Percentiles rank a stretch among this genome's conserved stretches.
phyloP scores from a whole-genome alignment of 2,113 vertebrate species.

The Notiomystis cincta region DNA sequence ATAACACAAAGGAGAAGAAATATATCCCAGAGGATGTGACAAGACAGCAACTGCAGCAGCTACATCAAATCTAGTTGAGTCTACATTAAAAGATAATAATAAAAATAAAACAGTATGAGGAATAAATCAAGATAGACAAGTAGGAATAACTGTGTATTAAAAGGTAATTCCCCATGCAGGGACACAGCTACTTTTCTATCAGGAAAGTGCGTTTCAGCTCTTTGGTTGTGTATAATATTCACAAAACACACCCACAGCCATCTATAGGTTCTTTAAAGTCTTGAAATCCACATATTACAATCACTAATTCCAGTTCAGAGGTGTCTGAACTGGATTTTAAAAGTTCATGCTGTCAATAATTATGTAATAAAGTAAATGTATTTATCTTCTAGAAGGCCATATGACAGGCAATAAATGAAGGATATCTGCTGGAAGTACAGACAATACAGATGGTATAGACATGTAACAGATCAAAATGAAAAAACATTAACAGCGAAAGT shows the following conservation, averaged over 20 bases:
- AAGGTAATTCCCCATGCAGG: neutral
- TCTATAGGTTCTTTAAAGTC: neutral
- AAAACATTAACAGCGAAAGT: neutral
- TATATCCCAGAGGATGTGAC: neutral
- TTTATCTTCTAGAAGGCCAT: neutral
- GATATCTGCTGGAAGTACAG: neutral
- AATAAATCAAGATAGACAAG: slow-evolving; percentile 4
- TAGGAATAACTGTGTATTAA: neutral
- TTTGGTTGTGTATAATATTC: neutral
- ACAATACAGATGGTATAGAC: neutral
- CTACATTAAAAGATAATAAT: neutral
- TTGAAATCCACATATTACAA: neutral
- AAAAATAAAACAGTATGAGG: neutral
- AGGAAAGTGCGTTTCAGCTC: neutral
- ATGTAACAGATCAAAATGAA: neutral
- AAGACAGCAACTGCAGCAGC: neutral
- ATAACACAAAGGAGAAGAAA: neutral
- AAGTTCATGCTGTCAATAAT: neutral
- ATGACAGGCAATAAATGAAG: neutral
- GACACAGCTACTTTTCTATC: neutral
- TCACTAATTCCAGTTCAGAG: neutral
- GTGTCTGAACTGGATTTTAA: neutral
- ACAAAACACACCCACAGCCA: neutral
- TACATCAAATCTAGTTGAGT: neutral
- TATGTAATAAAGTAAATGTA: neutral